Evolutionary conservation across 1,140 invertebrate species (phyloP), one percentile per base, ranked within the genome.

Genomic region (Ephestia elutella): DNA sequence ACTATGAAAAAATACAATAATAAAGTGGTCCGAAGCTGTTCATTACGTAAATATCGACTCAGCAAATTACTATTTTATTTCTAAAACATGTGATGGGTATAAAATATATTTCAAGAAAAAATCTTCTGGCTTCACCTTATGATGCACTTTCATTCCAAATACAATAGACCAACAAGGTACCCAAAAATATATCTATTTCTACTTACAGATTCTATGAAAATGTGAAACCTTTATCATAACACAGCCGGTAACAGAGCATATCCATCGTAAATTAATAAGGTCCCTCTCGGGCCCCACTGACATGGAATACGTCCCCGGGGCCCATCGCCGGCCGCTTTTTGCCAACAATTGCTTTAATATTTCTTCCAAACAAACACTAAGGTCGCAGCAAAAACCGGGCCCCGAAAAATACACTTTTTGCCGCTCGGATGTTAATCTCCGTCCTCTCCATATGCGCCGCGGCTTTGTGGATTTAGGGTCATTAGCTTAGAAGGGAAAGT

Each of bases 231-330:
- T 25, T 25, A 25, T 25, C 21, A 25, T 25, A 25, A 25, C 21
- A 25, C 21, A 25, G 38, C 10, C 7, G 38, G 38, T 5, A 44
- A 44, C 38, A 44, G 30, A 32, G 38, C 38, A 15, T 44, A 44
- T 44, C 38, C 38, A 44, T 44, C 15, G 38, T 44, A 44, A 44
- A 44, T 44, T 44, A 44, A 44, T 44, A 44, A 44, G 38, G 38
- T 44, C 38, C 32, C 38, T 32, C 30, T 32, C 30, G 30, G 30
- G 13, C 10, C 38, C 5, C 3, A 8, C 25, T 44, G 38, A 44
- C 38, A 44, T 15, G 13, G 13, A 44, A 44, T 44, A n/a, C 15
- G 38, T 44, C 38, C n/a, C 38, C 38, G 38, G 38, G 38, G 13
- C 38, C 38, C 38, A 15, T 44, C n/a, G 38, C 38, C 38, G 38